A percentile compares a stretch with the other conserved stretches of the same genome.
Conservation (phyloP, 2,113 vertebrate species). For the Uria aalge region DNA sequence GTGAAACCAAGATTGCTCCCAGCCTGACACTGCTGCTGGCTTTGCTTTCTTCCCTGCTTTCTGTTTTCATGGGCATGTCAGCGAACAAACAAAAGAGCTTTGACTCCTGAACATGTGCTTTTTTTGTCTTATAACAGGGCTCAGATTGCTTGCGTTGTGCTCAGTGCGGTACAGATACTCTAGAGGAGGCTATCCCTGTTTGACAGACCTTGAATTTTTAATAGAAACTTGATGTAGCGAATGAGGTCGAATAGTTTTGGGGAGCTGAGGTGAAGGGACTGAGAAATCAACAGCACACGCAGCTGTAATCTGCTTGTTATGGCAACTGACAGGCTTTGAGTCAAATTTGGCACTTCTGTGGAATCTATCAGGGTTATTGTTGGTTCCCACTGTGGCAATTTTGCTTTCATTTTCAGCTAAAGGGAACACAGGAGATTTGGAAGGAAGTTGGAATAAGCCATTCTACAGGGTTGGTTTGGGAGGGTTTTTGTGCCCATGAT, state of each 20-base stretch:
- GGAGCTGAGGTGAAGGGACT: not conserved
- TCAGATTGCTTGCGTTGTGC: not conserved
- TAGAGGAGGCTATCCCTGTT: not conserved
- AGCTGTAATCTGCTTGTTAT: not conserved
- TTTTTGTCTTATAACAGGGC: not conserved
- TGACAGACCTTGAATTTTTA: not conserved
- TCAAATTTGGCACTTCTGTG: not conserved
- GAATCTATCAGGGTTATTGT: accelerated
- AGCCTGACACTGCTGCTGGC: not conserved
- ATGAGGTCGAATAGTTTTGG: not conserved
- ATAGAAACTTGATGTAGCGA: not conserved
- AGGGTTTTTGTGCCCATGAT: not conserved
- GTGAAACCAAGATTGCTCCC: not conserved
- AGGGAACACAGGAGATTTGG: not conserved
- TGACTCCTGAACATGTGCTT: not conserved
- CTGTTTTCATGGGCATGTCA: not conserved
- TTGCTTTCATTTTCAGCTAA: not conserved
- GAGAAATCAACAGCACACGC: not conserved
- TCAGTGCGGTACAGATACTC: not conserved
- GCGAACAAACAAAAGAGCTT: constrained; percentile 19
- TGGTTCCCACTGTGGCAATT: not conserved
- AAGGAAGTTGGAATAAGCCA: not conserved
- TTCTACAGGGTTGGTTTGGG: not conserved
- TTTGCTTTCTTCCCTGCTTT: not conserved
- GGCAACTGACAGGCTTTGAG: not conserved